phyloP scores from a whole-genome alignment of 2,797 vertebrate species.

The Lacerta viridis region DNA sequence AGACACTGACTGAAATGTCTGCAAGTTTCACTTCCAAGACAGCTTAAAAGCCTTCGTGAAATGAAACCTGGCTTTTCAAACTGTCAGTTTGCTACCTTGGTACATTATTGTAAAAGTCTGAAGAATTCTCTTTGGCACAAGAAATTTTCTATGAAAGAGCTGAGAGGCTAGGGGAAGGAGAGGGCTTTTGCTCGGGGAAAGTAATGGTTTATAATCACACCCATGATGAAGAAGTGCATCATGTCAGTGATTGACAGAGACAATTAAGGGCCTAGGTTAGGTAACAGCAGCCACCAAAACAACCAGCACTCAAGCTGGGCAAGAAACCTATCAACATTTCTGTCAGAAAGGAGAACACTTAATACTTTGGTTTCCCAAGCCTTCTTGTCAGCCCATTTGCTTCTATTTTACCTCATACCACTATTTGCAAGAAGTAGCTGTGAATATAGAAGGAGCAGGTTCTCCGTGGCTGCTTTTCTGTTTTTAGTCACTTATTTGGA shows the following conservation, averaged over 20 bases:
- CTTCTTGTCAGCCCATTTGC: slow-evolving; percentile 48
- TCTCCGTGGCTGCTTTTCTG: background rate
- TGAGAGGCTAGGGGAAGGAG: slow-evolving; percentile 70
- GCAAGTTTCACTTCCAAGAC: slow-evolving; percentile 70
- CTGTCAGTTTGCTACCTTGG: slow-evolving; percentile 78
- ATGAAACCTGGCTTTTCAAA: slow-evolving; percentile 77
- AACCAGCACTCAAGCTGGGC: slow-evolving; percentile 64
- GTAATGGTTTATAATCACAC: slow-evolving; percentile 78
- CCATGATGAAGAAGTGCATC: slow-evolving; percentile 71
- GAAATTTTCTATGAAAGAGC: slow-evolving; percentile 74
- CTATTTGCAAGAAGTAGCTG: slow-evolving; percentile 10
- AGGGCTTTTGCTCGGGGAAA: slow-evolving; percentile 67
- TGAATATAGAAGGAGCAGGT: background rate
- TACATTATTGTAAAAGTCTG: slow-evolving; percentile 74
- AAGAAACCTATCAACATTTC: slow-evolving; percentile 74
- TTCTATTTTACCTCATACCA: slow-evolving; percentile 49
- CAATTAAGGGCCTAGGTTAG: slow-evolving; percentile 68
- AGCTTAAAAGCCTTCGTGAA: slow-evolving; percentile 79
- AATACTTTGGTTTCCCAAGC: slow-evolving; percentile 63
- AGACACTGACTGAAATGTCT: slow-evolving; percentile 73
- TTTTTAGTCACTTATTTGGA: slow-evolving; percentile 12
- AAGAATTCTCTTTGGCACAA: slow-evolving; percentile 76
- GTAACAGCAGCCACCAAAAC: slow-evolving; percentile 65
- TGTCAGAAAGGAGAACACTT: slow-evolving; percentile 73
- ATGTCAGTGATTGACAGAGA: slow-evolving; percentile 68